A percentile compares a stretch with the other conserved stretches of the same genome.
Conservation (phyloP, 2,888 invertebrate genomes). For the Notodonta dromedarius region DNA sequence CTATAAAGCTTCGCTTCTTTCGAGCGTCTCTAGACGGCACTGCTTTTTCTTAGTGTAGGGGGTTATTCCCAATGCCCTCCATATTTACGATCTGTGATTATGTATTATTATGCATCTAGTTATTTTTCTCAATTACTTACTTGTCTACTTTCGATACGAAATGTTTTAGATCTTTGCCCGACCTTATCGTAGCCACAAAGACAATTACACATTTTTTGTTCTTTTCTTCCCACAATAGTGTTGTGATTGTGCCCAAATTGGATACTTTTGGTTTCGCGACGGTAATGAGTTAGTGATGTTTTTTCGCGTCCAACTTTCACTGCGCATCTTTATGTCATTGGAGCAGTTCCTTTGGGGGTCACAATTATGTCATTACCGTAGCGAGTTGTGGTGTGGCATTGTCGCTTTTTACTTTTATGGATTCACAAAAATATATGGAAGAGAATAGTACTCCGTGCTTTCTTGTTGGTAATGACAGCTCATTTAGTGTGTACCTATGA, state of each 20-base stretch:
- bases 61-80: no score
- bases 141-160: no score
- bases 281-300: constrained; percentile 31
- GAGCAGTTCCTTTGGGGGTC: constrained; percentile 35
- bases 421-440: constrained; percentile 1
- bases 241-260: constrained; percentile 38
- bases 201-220: background rate
- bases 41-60: no score
- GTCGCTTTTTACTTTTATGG: constrained; percentile 13
- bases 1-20: no score
- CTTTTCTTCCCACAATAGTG: constrained; percentile 19
- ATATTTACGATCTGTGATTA: no score
- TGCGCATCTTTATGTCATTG: constrained; percentile 43
- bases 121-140: no score
- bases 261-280: constrained; percentile 34
- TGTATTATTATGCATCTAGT: no score
- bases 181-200: constrained; percentile 6
- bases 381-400: constrained; percentile 19
- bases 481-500: no score
- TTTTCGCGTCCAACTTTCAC: constrained; percentile 38
- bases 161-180: constrained; percentile 3
- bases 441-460: constrained; percentile 2
- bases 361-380: constrained; percentile 43
- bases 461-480: constrained; percentile 4
- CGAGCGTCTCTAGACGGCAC: no score